Evolutionary conservation across 2,113 vertebrate genomes (phyloP).

Genomic region (Podilymbus podiceps): DNA sequence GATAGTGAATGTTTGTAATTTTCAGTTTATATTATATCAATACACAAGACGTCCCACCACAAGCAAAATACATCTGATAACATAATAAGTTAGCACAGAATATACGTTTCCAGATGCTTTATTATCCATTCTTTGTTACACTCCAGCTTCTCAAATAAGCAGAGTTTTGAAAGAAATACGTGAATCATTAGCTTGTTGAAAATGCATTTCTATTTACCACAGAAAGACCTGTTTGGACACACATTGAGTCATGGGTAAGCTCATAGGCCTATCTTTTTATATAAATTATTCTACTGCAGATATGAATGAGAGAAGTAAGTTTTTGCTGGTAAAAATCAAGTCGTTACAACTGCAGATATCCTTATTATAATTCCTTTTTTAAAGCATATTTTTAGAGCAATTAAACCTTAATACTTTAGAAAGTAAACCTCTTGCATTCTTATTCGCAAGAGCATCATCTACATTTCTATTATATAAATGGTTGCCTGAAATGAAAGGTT

Average conservation of each 20-base stretch:
- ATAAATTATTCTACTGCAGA: not conserved
- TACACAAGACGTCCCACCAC: not conserved
- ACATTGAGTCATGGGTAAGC: not conserved
- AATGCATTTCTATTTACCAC: not conserved
- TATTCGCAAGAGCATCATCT: not conserved
- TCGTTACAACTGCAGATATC: not conserved
- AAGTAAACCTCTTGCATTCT: not conserved
- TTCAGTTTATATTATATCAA: not conserved
- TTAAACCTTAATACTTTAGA: not conserved
- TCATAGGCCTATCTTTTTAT: not conserved
- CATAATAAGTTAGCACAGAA: not conserved
- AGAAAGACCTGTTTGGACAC: not conserved
- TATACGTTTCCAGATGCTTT: not conserved
- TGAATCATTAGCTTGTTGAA: not conserved
- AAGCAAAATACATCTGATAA: not conserved
- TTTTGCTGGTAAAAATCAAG: not conserved
- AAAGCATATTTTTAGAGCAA: not conserved
- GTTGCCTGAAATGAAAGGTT: not conserved
- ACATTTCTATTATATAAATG: not conserved
- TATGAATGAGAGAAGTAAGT: not conserved
- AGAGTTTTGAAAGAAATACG: not conserved
- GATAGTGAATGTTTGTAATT: not conserved
- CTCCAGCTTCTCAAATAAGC: not conserved
- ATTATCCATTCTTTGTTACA: not conserved
- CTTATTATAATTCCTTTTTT: not conserved